Percentiles rank a stretch among this genome's conserved stretches.
These are phyloP conservation scores for Epicauta chinensis DNA, from an alignment of 1,140 invertebrate species.

Conservation along the genomic window DNA sequence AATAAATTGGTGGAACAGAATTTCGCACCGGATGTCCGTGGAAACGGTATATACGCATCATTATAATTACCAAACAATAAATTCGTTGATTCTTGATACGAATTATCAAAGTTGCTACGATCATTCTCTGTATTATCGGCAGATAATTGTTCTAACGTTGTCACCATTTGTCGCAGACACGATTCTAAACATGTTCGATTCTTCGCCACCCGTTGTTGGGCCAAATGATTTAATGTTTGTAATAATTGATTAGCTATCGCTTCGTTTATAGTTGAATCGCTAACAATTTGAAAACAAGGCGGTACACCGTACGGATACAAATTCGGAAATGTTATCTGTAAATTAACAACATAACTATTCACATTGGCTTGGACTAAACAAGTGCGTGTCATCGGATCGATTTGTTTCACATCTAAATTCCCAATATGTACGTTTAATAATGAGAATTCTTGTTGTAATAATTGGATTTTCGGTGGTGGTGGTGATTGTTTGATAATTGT, in stretches of 20 bases:
- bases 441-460: slow-evolving; percentile 80
- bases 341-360: slow-evolving; percentile 64
- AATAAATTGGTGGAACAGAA: slow-evolving; percentile 83
- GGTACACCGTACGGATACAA: slow-evolving; percentile 68
- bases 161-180: slow-evolving; percentile 68
- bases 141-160: slow-evolving; percentile 56
- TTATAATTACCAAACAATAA: slow-evolving; percentile 51
- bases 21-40: slow-evolving; percentile 84
- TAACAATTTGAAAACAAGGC: slow-evolving; percentile 66
- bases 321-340: slow-evolving; percentile 74
- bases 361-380: slow-evolving; percentile 69
- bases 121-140: slow-evolving; percentile 31
- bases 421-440: slow-evolving; percentile 81
- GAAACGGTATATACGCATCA: slow-evolving; percentile 88
- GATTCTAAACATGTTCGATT: slow-evolving; percentile 74
- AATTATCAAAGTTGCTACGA: slow-evolving; percentile 22
- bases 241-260: slow-evolving; percentile 53
- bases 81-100: slow-evolving; percentile 30
- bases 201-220: slow-evolving; percentile 66
- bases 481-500: neutral
- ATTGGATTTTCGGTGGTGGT: slow-evolving; percentile 31
- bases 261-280: slow-evolving; percentile 49
- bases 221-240: slow-evolving; percentile 67
- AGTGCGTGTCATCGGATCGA: slow-evolving; percentile 62
- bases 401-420: slow-evolving; percentile 69